A percentile compares a stretch with the other conserved stretches of the same genome.
Conservation (phyloP, 2,888 invertebrate species). For the Amiota minor region DNA sequence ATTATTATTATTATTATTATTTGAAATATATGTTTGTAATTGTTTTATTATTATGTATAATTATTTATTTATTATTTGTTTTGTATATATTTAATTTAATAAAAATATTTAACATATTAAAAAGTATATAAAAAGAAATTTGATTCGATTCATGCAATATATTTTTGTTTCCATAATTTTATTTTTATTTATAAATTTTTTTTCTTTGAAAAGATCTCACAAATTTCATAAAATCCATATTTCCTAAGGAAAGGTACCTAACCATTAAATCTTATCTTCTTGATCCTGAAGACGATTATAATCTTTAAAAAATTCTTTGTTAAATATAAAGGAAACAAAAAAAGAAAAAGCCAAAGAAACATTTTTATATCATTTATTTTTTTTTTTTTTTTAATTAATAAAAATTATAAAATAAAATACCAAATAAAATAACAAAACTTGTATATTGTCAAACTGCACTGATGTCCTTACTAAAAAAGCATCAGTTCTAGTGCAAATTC, state of each 20-base stretch:
- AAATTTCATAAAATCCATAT: too few relatives aligned
- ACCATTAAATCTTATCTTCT: slow-evolving; percentile 28
- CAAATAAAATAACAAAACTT: slow-evolving; percentile 20
- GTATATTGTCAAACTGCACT: slow-evolving; percentile 16
- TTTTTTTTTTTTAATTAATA: background rate
- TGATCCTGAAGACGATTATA: background rate
- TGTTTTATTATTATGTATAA: background rate
- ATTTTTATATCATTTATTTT: too few relatives aligned
- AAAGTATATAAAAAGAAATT: too few relatives aligned
- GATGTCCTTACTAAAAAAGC: slow-evolving; percentile 14
- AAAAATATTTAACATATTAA: too few relatives aligned
- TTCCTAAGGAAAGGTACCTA: too few relatives aligned
- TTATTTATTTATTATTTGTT: background rate
- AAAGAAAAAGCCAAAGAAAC: slow-evolving; percentile 34
- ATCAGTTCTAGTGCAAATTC: slow-evolving; percentile 52
- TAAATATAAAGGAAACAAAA: slow-evolving; percentile 12
- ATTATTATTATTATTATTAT: slow-evolving; percentile 5
- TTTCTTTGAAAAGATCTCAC: too few relatives aligned
- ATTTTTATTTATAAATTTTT: background rate
- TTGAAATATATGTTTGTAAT: slow-evolving; percentile 1
- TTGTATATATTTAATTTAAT: background rate
- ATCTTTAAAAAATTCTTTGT: slow-evolving; percentile 4
- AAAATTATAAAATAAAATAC: slow-evolving; percentile 1
- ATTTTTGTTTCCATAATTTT: background rate
- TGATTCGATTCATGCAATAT: background rate